Base-by-base conservation (phyloP, 2,797 vertebrate genomes). In the Poecilia velifera region DNA sequence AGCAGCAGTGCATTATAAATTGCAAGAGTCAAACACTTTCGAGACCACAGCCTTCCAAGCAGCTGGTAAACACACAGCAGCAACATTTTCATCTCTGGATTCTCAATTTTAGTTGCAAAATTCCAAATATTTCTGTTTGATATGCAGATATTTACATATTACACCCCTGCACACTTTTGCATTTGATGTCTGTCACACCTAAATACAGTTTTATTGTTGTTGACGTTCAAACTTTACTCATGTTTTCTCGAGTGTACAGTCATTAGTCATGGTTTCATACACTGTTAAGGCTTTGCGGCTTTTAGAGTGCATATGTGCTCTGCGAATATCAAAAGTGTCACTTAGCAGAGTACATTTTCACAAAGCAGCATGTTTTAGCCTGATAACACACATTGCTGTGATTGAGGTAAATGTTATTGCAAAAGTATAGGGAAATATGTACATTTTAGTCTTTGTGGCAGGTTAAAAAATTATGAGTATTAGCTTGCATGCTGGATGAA, bases 221-320 rank as follows among this genome's bases (percentile, higher is more conserved):
- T 89, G 91, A 91, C 81, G 80, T 92, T 93, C 66, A 91, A 92
- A 87, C 90, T 91, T 88, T 78, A 86, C 89, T 91, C 87, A 62
- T 90, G 89, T 93, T 90, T 93, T 92, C 88, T 86, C 41, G 4
- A 76, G 85, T 89, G 91, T 95, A 95, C 92, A 93, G 93, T 92
- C 93, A 95, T 96, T 94, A 95, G 93, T 96, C 95, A 96, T 89
- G 91, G 94, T 96, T 96, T 96, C 95, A 89, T 85, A 92, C 86
- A 94, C 90, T 93, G 75, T 89, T 84, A 53, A 85, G 90, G 91
- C 85, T 94, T 93, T 96, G 95, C 90, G 95, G 94, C 94, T 95
- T 66, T 95, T 59, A 84, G 81, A 85, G 86, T 80, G 81, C 82
- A 83, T 82, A 81, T 84, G 76, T 59, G 62, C 91, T 80, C 59